These are phyloP conservation scores for Lichenostomus cassidix DNA, from an alignment of 2,113 vertebrate species.

Conservation along the genomic window DNA sequence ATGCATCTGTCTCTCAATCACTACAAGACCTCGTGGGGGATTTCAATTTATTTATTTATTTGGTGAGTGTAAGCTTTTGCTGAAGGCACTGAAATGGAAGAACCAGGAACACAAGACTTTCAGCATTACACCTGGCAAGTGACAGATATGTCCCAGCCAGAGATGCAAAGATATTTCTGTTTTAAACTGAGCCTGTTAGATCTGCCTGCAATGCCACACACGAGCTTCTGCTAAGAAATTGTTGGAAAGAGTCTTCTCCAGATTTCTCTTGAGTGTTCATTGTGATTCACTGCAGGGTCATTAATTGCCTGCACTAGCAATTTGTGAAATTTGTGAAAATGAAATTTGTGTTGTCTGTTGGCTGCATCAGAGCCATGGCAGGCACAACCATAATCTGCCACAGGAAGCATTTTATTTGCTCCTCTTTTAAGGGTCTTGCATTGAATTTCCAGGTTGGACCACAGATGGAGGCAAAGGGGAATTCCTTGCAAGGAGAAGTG, in stretches of 20 bases:
- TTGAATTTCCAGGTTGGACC: not conserved
- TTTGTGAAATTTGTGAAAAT: not conserved
- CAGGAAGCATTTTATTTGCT: not conserved
- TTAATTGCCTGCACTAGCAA: rapidly evolving
- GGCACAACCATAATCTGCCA: rapidly evolving
- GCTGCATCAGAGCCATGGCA: rapidly evolving
- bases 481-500: not conserved
- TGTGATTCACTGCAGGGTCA: not conserved
- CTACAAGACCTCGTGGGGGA: not conserved
- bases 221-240: not conserved
- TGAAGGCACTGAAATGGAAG: not conserved
- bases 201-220: not conserved
- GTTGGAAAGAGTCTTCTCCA: not conserved
- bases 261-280: not conserved
- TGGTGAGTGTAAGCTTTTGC: not conserved
- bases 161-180: not conserved
- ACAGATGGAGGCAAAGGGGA: not conserved
- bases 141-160: not conserved
- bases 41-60: not conserved
- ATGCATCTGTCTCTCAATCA: not conserved
- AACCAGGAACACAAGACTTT: not conserved
- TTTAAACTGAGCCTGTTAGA: not conserved
- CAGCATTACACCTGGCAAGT: not conserved
- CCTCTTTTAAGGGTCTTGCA: not conserved
- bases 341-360: not conserved